Percentiles rank a stretch among this genome's conserved stretches.
Evolutionary conservation across 1,140 invertebrate species (phyloP).

Genomic region (Drosophila carrolli): DNA sequence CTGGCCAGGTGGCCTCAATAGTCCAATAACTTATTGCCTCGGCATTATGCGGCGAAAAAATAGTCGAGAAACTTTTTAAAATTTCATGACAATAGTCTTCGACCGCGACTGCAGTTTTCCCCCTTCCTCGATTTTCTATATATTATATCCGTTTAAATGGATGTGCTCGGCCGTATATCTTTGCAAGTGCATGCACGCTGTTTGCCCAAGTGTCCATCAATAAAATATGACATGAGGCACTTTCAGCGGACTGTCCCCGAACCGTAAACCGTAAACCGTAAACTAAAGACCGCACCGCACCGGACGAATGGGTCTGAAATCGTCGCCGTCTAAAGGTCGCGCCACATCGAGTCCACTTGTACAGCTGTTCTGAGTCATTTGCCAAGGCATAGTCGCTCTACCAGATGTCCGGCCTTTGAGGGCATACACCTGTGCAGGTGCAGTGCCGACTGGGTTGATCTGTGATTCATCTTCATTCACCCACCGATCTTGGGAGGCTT

Average conservation of each 20-base stretch:
- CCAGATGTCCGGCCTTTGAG: slow-evolving; percentile 38
- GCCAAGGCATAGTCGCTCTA: slow-evolving; percentile 19
- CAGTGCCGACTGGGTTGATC: slow-evolving; percentile 1
- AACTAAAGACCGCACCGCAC: neutral
- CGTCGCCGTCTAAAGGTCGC: slow-evolving; percentile 37
- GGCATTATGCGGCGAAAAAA: slow-evolving; percentile 67
- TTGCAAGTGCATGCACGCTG: slow-evolving; percentile 39
- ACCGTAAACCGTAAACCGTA: slow-evolving; percentile 19
- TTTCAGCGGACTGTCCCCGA: slow-evolving; percentile 40
- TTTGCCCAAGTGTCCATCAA: slow-evolving; percentile 59
- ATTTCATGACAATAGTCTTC: slow-evolving; percentile 71
- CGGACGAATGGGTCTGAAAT: slow-evolving; percentile 17
- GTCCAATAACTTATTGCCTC: slow-evolving; percentile 70
- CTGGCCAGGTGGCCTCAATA: slow-evolving; percentile 72
- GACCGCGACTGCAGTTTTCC: slow-evolving; percentile 42
- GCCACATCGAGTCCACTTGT: slow-evolving; percentile 16
- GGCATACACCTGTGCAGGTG: slow-evolving; percentile 25
- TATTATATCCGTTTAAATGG: slow-evolving; percentile 19
- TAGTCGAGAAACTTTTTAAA: slow-evolving; percentile 69
- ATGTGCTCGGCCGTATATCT: slow-evolving; percentile 31
- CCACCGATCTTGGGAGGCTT: neutral
- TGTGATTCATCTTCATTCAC: slow-evolving; percentile 14
- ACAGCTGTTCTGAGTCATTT: slow-evolving; percentile 49
- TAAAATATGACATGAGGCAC: slow-evolving; percentile 62
- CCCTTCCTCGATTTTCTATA: slow-evolving; percentile 3